Evolutionary conservation across 2,797 vertebrate genomes (phyloP).

Genomic region (Pampus argenteus): DNA sequence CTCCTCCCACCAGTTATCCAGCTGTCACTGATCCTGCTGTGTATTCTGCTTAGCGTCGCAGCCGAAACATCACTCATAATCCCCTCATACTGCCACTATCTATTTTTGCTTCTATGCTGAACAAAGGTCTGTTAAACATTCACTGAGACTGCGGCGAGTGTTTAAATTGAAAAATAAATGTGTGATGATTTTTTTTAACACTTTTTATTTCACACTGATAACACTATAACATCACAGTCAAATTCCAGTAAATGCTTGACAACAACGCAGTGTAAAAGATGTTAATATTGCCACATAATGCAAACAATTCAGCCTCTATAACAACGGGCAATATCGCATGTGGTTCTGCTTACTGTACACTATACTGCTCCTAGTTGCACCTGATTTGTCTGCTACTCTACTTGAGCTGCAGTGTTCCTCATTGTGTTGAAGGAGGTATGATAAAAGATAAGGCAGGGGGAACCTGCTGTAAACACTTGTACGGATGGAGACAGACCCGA

Average conservation of each 20-base stretch:
- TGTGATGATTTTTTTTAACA: not conserved
- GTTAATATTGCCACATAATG: conserved; percentile 21
- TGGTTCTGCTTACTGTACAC: conserved; percentile 20
- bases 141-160: not conserved
- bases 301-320: conserved; percentile 22
- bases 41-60: not conserved
- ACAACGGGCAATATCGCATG: conserved; percentile 3
- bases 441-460: conserved; percentile 69
- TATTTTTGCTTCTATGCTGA: not conserved
- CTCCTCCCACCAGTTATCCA: not conserved
- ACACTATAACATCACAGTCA: not conserved
- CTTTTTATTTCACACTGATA: conserved; percentile 18
- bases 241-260: not conserved
- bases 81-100: not conserved
- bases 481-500: conserved; percentile 71
- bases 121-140: not conserved
- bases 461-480: conserved; percentile 74
- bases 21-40: not conserved
- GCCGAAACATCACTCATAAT: not conserved
- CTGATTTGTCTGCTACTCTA: conserved; percentile 45
- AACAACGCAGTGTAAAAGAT: not conserved
- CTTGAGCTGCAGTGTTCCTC: conserved; percentile 54
- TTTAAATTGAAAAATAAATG: not conserved
- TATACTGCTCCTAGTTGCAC: conserved; percentile 21
- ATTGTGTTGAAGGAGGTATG: conserved; percentile 62